These are phyloP conservation scores for Syrista parreyssii DNA, from an alignment of 2,888 invertebrate species.

Conservation along the genomic window DNA sequence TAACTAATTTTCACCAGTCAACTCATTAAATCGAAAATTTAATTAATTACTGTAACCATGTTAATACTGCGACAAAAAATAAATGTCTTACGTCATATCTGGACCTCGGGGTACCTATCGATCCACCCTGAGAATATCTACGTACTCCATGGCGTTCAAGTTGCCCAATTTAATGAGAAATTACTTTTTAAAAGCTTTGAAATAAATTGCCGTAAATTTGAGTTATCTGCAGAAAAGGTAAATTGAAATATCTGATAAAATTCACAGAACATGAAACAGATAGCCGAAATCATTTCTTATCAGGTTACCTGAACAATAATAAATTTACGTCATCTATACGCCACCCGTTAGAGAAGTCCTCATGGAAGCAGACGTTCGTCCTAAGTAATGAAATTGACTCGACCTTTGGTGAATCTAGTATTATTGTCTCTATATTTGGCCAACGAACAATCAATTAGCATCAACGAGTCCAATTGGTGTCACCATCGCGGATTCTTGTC, in stretches of 20 bases:
- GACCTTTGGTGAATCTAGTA: background rate
- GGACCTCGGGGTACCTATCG: background rate
- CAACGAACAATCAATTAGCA: conserved; percentile 21
- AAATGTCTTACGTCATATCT: background rate
- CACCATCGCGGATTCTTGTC: background rate
- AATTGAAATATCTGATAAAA: background rate
- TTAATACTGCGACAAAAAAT: background rate
- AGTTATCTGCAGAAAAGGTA: background rate
- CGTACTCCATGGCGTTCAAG: background rate
- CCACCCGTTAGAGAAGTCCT: background rate
- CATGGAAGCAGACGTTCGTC: background rate
- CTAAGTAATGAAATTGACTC: conserved; percentile 2
- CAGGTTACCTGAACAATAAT: background rate
- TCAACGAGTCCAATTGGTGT: conserved; percentile 24
- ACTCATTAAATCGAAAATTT: background rate
- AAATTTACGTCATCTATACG: background rate
- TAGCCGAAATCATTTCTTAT: background rate
- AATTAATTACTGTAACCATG: background rate
- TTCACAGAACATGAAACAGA: background rate
- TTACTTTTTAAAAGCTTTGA: background rate
- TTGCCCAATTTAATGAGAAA: background rate
- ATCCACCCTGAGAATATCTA: background rate
- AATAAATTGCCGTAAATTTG: background rate
- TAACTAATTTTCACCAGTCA: background rate
- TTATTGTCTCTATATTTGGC: background rate